phyloP scores from a whole-genome alignment of 2,797 vertebrate species.

The Chaetodon trifasciatus region DNA sequence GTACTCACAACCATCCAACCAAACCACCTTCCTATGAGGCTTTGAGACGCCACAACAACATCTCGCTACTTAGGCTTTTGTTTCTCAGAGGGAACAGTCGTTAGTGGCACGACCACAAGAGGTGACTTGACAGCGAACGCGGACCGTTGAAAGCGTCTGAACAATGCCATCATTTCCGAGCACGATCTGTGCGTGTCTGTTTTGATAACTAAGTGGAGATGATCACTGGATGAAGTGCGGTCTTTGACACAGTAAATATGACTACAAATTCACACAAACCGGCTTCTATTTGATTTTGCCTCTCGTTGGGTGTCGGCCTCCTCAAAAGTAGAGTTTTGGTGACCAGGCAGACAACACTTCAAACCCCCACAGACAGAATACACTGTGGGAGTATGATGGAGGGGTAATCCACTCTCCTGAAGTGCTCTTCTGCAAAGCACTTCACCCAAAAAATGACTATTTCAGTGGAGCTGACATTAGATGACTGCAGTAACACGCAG shows the following conservation, averaged over 20 bases:
- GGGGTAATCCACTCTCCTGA: constrained; percentile 74
- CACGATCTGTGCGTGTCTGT: constrained; percentile 2
- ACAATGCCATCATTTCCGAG: constrained; percentile 9
- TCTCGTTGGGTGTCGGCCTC: constrained; percentile 22
- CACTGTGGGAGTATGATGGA: constrained; percentile 60
- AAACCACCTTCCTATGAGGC: neutral
- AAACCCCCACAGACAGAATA: constrained; percentile 61
- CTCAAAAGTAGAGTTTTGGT: constrained; percentile 56
- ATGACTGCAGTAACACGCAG: constrained; percentile 34
- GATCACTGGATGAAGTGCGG: constrained; percentile 29
- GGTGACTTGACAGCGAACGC: constrained; percentile 30
- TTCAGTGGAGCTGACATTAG: constrained; percentile 41
- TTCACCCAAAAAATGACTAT: constrained; percentile 39
- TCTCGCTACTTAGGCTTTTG: neutral
- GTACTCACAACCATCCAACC: neutral
- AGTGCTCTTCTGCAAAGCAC: constrained; percentile 77
- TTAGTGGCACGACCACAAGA: constrained; percentile 14
- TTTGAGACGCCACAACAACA: constrained; percentile 6
- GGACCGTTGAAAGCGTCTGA: constrained; percentile 19
- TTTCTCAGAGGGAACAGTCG: constrained; percentile 10
- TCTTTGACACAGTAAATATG: constrained; percentile 23
- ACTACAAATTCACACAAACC: constrained; percentile 41
- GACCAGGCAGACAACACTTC: constrained; percentile 59
- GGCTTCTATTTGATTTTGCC: constrained; percentile 47
- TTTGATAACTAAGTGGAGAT: constrained; percentile 32